Conservation (phyloP, 2,113 vertebrate genomes). For the Melospiza georgiana region DNA sequence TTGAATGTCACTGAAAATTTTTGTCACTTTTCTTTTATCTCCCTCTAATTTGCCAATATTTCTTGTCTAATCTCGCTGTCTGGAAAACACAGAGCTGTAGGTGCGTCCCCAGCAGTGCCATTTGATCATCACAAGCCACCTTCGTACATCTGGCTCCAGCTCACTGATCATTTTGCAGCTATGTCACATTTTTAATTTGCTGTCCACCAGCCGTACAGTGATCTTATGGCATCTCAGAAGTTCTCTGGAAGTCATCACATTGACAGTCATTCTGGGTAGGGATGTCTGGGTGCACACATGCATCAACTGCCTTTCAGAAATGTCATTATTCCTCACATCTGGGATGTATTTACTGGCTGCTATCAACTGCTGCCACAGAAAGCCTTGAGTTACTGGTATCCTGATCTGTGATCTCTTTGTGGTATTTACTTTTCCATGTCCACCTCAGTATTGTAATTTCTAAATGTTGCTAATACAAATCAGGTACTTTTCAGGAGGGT, state of each 20-base stretch:
- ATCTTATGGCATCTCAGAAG: neutral
- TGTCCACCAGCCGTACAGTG: neutral
- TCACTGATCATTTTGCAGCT: neutral
- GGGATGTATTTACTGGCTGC: neutral
- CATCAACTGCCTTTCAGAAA: constrained; percentile 11
- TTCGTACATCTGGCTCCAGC: neutral
- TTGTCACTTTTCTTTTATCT: constrained; percentile 21
- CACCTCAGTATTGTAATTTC: neutral
- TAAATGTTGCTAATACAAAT: neutral
- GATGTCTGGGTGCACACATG: neutral
- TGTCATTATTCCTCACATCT: neutral
- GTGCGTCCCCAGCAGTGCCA: neutral
- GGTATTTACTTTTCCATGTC: neutral
- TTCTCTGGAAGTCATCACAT: neutral
- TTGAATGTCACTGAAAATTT: neutral
- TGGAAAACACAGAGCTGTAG: neutral
- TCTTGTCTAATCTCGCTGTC: constrained; percentile 3
- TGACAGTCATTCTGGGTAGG: neutral
- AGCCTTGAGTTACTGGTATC: neutral
- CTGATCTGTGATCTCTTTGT: neutral
- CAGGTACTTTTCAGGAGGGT: neutral
- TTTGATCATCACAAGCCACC: neutral
- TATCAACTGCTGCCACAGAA: neutral
- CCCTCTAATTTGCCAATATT: neutral
- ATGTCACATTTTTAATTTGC: neutral